Conservation (phyloP, 2,888 invertebrate genomes). For the Pterostichus madidus region DNA sequence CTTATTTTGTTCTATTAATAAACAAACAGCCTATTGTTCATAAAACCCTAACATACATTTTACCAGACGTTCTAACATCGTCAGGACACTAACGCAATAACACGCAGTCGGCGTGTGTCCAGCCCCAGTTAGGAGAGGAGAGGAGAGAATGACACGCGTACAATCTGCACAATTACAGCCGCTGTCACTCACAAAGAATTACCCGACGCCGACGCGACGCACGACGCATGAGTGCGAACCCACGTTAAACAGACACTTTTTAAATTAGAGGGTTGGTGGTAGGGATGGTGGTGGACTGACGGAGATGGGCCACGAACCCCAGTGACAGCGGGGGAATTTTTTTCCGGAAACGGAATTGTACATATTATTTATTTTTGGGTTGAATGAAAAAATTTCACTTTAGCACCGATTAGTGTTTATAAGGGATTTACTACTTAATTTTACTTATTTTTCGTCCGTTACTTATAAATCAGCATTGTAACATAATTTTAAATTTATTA, state of each 20-base stretch:
- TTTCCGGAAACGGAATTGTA: neutral
- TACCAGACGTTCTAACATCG: too few species aligned
- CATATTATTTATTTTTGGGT: neutral
- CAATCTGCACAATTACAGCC: conserved; percentile 64
- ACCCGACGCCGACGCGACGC: conserved; percentile 22
- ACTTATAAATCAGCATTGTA: too few species aligned
- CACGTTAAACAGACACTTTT: conserved; percentile 62
- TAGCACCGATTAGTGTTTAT: too few species aligned
- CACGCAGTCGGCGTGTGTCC: neutral
- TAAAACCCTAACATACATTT: too few species aligned
- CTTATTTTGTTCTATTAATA: too few species aligned
- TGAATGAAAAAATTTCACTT: too few species aligned
- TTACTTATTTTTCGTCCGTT: too few species aligned
- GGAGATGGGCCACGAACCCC: neutral
- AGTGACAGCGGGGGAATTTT: neutral
- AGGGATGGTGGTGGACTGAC: neutral
- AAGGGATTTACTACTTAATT: too few species aligned
- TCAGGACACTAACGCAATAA: too few species aligned
- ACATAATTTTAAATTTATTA: too few species aligned
- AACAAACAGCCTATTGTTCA: too few species aligned
- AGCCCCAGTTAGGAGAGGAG: neutral
- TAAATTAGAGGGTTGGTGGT: conserved; percentile 38
- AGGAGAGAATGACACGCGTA: conserved; percentile 55
- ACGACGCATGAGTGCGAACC: conserved; percentile 18
- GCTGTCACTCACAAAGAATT: conserved; percentile 64